Conservation (phyloP, 2,797 vertebrate genomes). For the Fistularia commersonii region DNA sequence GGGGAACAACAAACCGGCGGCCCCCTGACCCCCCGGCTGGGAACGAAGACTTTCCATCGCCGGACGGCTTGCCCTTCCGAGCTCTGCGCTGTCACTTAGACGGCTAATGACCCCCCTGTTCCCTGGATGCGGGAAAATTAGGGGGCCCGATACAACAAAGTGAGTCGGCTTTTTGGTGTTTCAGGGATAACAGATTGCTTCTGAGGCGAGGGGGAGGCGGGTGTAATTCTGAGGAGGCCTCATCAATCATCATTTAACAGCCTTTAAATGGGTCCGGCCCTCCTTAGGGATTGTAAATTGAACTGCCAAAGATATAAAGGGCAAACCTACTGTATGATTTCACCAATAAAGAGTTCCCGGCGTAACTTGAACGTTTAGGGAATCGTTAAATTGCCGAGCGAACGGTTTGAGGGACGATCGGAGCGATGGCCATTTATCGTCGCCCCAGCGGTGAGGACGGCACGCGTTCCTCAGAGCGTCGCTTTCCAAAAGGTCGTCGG, state of each 20-base stretch:
- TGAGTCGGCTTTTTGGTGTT: constrained; percentile 51
- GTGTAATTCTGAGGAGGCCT: constrained; percentile 47
- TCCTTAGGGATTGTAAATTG: constrained; percentile 55
- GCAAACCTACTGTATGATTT: constrained; percentile 45
- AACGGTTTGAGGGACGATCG: too few relatives aligned
- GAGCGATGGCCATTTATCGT: too few relatives aligned
- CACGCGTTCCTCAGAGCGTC: not conserved
- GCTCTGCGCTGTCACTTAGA: constrained; percentile 65
- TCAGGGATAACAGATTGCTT: constrained; percentile 69
- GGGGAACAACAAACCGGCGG: constrained; percentile 45
- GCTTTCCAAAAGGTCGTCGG: constrained; percentile 5
- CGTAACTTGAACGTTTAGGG: constrained; percentile 18
- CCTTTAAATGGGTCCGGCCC: constrained; percentile 65
- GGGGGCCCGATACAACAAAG: constrained; percentile 58
- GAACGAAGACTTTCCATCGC: constrained; percentile 57
- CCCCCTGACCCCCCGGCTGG: constrained; percentile 50
- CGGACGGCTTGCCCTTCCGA: constrained; percentile 62
- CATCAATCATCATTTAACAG: constrained; percentile 74
- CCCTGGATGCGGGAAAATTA: constrained; percentile 62
- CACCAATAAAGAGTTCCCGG: constrained; percentile 46
- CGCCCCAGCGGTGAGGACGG: too few relatives aligned
- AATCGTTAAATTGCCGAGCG: too few relatives aligned
- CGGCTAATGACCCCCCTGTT: constrained; percentile 62
- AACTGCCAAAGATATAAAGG: constrained; percentile 56
- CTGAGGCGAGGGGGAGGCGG: constrained; percentile 55